Base-by-base conservation (phyloP, 2,888 invertebrate genomes). In the Brachyopa scutellaris region DNA sequence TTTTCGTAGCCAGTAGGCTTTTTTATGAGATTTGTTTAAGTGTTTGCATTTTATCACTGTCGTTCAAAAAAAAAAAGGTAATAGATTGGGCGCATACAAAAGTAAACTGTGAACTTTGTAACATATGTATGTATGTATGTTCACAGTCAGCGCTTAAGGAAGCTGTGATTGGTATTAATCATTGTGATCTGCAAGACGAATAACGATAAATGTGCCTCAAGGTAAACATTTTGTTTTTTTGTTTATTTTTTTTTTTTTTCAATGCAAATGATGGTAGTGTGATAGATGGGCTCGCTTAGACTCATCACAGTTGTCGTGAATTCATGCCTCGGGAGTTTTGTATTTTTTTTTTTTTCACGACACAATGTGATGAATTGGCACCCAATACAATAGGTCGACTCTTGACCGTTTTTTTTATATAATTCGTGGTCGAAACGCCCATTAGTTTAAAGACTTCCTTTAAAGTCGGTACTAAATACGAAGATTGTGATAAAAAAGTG, bases 211-310 rank as follows among this genome's bases (percentile, higher is more conserved):
- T 23, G 40, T 45, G 7, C 13, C 66, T 19, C 17, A 21, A 31
- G 31, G 31, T 21, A 66, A n/a, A n/a, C n/a, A n/a, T n/a, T n/a
- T n/a, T n/a, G n/a, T n/a, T n/a, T n/a, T n/a, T n/a, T n/a, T n/a
- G n/a, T n/a, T n/a, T n/a, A n/a, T n/a, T n/a, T n/a, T n/a, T n/a
- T n/a, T n/a, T n/a, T n/a, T n/a, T n/a, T n/a, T n/a, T n/a, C n/a
- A 23, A 51, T 66, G 38, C 31, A 36, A 67, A 45, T 47, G 21
- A 7, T 31, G 15, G 5, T 66, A 11, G 23, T 36, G 33, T 67
- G 67, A 67, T 23, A 47, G 67, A 67, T 67, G 55, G 36, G 11
- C 17, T 36, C 17, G 21, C 15, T 11, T 26, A 57, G 36, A 36
- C 26, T 55, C 45, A 36, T 67, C 45, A 26, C 55, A 36, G 36